Evolutionary conservation across 2,888 invertebrate species (phyloP).

Genomic region (Chironomus tentans): DNA sequence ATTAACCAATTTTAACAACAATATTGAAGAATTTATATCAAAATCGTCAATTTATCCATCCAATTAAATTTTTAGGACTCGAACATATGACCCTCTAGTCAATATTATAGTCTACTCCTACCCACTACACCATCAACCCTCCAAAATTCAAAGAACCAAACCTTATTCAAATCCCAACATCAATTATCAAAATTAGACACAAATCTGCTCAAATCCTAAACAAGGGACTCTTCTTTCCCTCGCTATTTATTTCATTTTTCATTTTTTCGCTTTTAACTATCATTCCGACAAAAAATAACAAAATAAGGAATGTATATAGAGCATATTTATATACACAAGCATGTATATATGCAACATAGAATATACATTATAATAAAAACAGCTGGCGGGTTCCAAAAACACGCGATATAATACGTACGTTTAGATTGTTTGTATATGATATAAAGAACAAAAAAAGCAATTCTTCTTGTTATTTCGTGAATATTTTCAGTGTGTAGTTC

Average conservation of each 20-base stretch:
- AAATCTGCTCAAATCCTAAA: too few relatives aligned
- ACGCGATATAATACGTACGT: slow-evolving; percentile 16
- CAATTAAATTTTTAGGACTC: too few relatives aligned
- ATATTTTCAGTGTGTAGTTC: neutral
- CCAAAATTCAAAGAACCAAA: too few relatives aligned
- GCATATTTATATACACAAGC: neutral
- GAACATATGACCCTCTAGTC: too few relatives aligned
- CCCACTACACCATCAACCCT: too few relatives aligned
- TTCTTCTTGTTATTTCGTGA: neutral
- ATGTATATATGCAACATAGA: neutral
- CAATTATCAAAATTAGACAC: neutral
- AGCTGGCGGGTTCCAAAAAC: slow-evolving; percentile 20
- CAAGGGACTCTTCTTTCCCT: neutral
- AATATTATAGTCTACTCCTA: too few relatives aligned
- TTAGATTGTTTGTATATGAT: slow-evolving; percentile 24
- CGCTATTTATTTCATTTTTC: neutral
- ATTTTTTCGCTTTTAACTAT: neutral
- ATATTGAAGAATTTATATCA: too few relatives aligned
- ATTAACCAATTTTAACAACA: too few relatives aligned
- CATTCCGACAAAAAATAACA: neutral
- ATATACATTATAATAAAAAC: slow-evolving; percentile 16
- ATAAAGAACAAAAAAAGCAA: neutral
- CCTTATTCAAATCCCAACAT: too few relatives aligned
- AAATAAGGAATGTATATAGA: neutral
- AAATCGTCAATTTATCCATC: too few relatives aligned